Percentiles rank a stretch among this genome's conserved stretches.
Evolutionary conservation across 2,113 vertebrate genomes (phyloP).

Genomic region (Lipotes vexillifer): DNA sequence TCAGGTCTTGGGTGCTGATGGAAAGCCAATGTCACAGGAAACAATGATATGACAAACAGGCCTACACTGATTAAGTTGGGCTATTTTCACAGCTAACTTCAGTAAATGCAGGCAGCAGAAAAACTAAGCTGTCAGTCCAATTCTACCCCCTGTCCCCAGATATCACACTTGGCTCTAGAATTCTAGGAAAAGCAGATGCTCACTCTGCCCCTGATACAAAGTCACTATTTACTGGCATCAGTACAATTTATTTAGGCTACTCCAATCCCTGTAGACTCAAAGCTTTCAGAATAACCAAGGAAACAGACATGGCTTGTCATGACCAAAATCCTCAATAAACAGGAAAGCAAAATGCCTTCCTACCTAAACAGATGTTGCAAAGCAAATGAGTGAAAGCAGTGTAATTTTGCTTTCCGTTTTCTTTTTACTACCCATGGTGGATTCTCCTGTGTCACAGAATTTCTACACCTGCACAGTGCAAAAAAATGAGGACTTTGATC

Average conservation of each 20-base stretch:
- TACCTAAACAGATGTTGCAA: slow-evolving; percentile 57
- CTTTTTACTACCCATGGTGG: background rate
- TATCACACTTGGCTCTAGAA: slow-evolving; percentile 52
- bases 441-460: background rate
- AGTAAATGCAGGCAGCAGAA: slow-evolving; percentile 41
- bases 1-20: background rate
- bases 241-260: slow-evolving; percentile 54
- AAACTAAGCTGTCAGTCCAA: slow-evolving; percentile 53
- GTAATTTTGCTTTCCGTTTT: slow-evolving; percentile 23
- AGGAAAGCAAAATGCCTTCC: slow-evolving; percentile 33
- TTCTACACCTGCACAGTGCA: background rate
- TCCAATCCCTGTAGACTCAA: slow-evolving; percentile 46
- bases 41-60: slow-evolving; percentile 29
- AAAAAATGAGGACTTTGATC: background rate
- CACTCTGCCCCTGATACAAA: slow-evolving; percentile 40
- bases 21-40: background rate
- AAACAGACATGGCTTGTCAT: slow-evolving; percentile 63
- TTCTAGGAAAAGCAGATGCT: slow-evolving; percentile 66
- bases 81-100: slow-evolving; percentile 43
- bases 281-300: slow-evolving; percentile 50
- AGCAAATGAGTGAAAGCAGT: slow-evolving; percentile 40
- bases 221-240: slow-evolving; percentile 62
- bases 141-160: slow-evolving; percentile 43
- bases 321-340: slow-evolving; percentile 50
- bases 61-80: slow-evolving; percentile 15